These are phyloP conservation scores for Himantopus leucocephalus DNA, from an alignment of 2,113 vertebrate species.

Conservation along the genomic window DNA sequence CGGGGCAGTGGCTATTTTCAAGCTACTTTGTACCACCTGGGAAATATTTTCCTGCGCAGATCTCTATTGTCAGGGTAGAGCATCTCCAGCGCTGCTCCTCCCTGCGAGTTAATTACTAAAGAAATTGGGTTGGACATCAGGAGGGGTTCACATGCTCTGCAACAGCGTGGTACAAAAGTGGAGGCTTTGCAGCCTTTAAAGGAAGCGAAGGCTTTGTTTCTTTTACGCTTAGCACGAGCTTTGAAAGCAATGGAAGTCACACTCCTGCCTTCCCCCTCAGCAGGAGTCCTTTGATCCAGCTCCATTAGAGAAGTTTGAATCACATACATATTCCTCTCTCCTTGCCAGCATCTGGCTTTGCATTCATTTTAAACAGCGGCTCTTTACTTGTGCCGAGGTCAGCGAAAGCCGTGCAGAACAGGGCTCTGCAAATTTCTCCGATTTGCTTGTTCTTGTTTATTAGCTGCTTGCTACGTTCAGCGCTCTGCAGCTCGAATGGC, in stretches of 20 bases:
- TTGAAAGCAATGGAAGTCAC: background rate
- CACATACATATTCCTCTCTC: background rate
- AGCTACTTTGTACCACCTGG: background rate
- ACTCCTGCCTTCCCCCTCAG: background rate
- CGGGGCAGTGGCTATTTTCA: background rate
- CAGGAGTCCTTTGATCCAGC: constrained; percentile 16
- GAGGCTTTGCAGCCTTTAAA: background rate
- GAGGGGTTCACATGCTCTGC: background rate
- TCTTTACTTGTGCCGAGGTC: background rate
- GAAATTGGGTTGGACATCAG: background rate
- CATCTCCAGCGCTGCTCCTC: background rate
- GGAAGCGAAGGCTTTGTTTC: background rate
- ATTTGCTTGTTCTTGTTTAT: background rate
- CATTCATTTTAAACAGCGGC: background rate
- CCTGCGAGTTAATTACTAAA: background rate
- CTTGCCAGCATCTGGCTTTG: background rate
- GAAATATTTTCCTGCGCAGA: background rate
- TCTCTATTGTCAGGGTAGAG: background rate
- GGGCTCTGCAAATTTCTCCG: background rate
- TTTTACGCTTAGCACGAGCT: accelerated
- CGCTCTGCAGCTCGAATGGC: background rate
- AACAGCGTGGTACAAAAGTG: background rate
- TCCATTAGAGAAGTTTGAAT: background rate
- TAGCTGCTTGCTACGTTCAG: background rate
- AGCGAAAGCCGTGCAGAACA: background rate